Evolutionary conservation across 2,888 invertebrate species (phyloP).

Genomic region (Zygothrica quintamaculata): DNA sequence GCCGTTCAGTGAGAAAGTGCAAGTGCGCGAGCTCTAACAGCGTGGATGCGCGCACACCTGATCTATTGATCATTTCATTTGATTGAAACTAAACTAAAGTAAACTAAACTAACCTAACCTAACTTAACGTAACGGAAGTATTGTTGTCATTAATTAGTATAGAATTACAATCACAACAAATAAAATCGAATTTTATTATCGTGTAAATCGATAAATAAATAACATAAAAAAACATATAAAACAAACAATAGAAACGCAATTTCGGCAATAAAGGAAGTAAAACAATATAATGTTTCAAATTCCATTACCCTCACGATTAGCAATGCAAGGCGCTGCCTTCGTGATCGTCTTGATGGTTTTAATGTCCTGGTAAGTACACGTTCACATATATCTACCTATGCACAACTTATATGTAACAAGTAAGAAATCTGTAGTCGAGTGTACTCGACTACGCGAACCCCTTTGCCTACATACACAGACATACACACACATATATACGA

Average conservation of each 20-base stretch:
- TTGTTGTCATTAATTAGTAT: background rate
- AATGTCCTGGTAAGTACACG: constrained; percentile 75
- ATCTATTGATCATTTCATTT: constrained; percentile 33
- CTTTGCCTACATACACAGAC: no score
- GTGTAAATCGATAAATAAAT: background rate
- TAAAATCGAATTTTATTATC: no score
- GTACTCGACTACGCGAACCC: no score
- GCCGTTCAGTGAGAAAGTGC: constrained; percentile 49
- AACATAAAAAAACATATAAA: constrained; percentile 8
- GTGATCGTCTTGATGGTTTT: constrained; percentile 62
- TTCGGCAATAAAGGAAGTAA: background rate
- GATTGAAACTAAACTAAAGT: constrained; percentile 19
- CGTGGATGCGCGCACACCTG: constrained; percentile 51
- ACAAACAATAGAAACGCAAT: constrained; percentile 5
- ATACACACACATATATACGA: no score
- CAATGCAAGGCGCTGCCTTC: constrained; percentile 58
- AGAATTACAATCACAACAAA: background rate
- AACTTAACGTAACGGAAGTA: background rate
- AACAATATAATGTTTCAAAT: constrained; percentile 68
- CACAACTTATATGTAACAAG: constrained; percentile 22
- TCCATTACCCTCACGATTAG: constrained; percentile 58
- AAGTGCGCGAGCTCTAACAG: constrained; percentile 47
- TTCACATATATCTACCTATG: constrained; percentile 10
- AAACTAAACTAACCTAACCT: no score
- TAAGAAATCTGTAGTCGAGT: no score